phyloP scores from a whole-genome alignment of 2,113 vertebrate species.

The Limanda limanda region DNA sequence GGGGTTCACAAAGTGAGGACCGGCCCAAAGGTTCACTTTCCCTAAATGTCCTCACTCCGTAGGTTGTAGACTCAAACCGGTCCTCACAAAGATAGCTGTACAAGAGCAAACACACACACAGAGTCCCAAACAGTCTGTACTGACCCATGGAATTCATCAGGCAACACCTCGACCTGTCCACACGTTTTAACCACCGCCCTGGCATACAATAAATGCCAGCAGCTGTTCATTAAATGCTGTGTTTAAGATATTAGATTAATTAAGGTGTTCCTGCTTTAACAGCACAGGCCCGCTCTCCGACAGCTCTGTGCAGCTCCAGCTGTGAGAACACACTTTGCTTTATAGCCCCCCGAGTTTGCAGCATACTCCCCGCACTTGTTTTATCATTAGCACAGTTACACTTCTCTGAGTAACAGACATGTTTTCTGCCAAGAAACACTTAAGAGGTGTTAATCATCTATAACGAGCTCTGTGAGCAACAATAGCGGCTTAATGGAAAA shows the following conservation, averaged over 20 bases:
- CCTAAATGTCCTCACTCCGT: no score
- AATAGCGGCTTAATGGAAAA: slow-evolving; percentile 39
- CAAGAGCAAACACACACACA: slow-evolving; percentile 1
- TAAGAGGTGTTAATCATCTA: slow-evolving; percentile 32
- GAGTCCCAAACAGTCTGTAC: neutral
- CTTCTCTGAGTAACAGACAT: slow-evolving; percentile 26
- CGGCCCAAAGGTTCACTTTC: no score
- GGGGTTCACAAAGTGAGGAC: no score
- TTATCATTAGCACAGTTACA: slow-evolving; percentile 20
- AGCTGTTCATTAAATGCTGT: slow-evolving; percentile 68
- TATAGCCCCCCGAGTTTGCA: slow-evolving; percentile 46
- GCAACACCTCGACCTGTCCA: slow-evolving; percentile 67
- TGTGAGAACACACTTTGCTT: slow-evolving; percentile 43
- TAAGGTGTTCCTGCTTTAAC: slow-evolving; percentile 46
- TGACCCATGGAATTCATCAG: slow-evolving; percentile 46
- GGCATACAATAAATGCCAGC: slow-evolving; percentile 55
- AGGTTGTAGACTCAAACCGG: no score
- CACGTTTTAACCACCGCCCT: slow-evolving; percentile 47
- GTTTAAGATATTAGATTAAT: slow-evolving; percentile 76
- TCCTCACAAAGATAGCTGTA: no score
- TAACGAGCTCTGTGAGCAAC: slow-evolving; percentile 18
- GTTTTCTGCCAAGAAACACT: slow-evolving; percentile 38
- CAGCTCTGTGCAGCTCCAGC: slow-evolving; percentile 36
- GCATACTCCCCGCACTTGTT: slow-evolving; percentile 2
- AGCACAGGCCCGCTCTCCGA: slow-evolving; percentile 11